A percentile compares a stretch with the other conserved stretches of the same genome.
Conservation (phyloP, 2,888 invertebrate genomes). For the Quadroppia sp. region DNA sequence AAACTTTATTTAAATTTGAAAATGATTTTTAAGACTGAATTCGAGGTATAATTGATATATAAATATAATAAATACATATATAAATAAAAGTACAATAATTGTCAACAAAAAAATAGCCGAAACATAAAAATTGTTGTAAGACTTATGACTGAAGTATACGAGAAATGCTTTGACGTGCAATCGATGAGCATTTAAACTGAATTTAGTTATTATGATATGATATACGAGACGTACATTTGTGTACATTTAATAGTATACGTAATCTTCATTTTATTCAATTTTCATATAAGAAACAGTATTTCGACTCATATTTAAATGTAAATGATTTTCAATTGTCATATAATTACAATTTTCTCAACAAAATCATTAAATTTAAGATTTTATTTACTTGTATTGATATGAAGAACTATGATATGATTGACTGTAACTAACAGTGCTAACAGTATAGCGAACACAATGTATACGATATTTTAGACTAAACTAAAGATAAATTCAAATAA, state of each 20-base stretch:
- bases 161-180: conserved; percentile 35
- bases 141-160: conserved; percentile 13
- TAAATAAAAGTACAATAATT: conserved; percentile 35
- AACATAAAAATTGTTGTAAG: conserved; percentile 20
- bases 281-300: conserved; percentile 35
- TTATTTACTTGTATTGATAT: conserved; percentile 16
- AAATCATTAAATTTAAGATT: not conserved
- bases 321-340: conserved; percentile 21
- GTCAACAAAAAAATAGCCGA: conserved; percentile 17
- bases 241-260: conserved; percentile 35
- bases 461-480: conserved; percentile 20
- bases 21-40: not conserved
- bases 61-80: conserved; percentile 29
- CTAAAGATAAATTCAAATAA: conserved; percentile 3
- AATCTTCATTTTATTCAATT: conserved; percentile 4
- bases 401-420: not conserved
- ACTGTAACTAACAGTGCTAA: not conserved
- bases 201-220: not conserved
- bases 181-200: conserved; percentile 25
- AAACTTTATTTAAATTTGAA: not conserved
- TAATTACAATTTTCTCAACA: conserved; percentile 15
- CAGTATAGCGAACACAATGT: conserved; percentile 22
- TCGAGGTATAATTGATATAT: not conserved
- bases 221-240: conserved; percentile 28
- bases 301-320: conserved; percentile 25